phyloP scores from a whole-genome alignment of 2,797 vertebrate species.

The Leptatherina wallacei region DNA sequence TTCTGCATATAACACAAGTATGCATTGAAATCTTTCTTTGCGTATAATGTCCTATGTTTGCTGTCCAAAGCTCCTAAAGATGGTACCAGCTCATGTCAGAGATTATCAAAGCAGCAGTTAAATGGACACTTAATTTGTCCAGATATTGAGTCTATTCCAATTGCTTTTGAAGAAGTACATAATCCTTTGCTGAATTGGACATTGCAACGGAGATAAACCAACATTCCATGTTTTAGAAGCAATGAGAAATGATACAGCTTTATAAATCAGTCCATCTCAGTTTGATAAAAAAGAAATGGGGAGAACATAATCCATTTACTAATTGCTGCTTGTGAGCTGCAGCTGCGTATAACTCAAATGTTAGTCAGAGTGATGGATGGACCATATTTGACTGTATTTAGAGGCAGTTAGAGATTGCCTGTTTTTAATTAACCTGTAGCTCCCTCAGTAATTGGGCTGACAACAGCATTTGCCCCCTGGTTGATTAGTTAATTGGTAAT shows the following conservation, averaged over 20 bases:
- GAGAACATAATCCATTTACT: constrained; percentile 7
- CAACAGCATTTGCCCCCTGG: constrained; percentile 42
- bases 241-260: constrained; percentile 1
- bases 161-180: constrained; percentile 18
- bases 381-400: constrained; percentile 30
- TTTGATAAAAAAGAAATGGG: background rate
- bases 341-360: constrained; percentile 12
- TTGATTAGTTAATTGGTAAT: constrained; percentile 71
- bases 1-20: constrained; percentile 14
- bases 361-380: constrained; percentile 14
- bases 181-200: constrained; percentile 10
- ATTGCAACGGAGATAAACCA: background rate
- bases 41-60: constrained; percentile 7
- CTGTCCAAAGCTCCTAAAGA: constrained; percentile 18
- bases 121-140: constrained; percentile 31
- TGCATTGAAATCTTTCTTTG: constrained; percentile 13
- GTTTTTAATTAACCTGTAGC: constrained; percentile 72
- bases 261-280: constrained; percentile 4
- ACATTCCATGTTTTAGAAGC: background rate
- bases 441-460: constrained; percentile 50
- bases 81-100: constrained; percentile 21
- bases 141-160: constrained; percentile 51
- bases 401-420: constrained; percentile 15
- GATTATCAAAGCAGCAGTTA: constrained; percentile 37
- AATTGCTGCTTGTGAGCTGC: background rate